Evolutionary conservation across 2,888 invertebrate species (phyloP).

Genomic region (Mystacides longicornis): DNA sequence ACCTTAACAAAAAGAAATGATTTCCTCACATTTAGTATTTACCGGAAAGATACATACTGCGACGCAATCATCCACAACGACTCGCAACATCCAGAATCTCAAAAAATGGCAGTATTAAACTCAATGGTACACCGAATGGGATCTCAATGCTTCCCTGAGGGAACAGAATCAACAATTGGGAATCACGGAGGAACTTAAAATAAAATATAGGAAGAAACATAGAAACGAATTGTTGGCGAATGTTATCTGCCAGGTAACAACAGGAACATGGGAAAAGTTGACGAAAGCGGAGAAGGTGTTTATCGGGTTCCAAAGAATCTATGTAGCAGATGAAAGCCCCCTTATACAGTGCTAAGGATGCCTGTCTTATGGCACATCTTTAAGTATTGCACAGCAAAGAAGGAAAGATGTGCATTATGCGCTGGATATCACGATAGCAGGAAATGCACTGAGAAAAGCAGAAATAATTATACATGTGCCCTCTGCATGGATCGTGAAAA

Average conservation of each 20-base stretch:
- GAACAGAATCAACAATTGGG: not conserved
- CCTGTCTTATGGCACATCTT: not conserved
- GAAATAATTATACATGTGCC: not conserved
- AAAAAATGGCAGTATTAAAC: too few species aligned
- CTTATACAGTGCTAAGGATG: constrained; percentile 1
- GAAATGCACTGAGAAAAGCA: not conserved
- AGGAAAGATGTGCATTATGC: not conserved
- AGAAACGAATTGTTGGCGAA: not conserved
- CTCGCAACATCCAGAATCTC: too few species aligned
- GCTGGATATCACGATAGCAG: not conserved
- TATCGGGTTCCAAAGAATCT: not conserved
- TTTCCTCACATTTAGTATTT: too few species aligned
- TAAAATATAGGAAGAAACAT: too few species aligned
- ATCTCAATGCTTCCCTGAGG: not conserved
- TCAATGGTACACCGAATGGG: constrained; percentile 4
- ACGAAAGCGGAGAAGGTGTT: not conserved
- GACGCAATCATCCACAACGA: too few species aligned
- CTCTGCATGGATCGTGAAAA: not conserved
- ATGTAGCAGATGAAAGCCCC: not conserved
- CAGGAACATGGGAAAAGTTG: not conserved
- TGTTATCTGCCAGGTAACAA: constrained; percentile 1
- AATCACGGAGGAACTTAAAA: not conserved
- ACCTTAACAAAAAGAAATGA: too few species aligned
- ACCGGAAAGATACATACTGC: too few species aligned
- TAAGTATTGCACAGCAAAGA: not conserved